phyloP scores from a whole-genome alignment of 1,140 invertebrate species.

The Nebria ingens region DNA sequence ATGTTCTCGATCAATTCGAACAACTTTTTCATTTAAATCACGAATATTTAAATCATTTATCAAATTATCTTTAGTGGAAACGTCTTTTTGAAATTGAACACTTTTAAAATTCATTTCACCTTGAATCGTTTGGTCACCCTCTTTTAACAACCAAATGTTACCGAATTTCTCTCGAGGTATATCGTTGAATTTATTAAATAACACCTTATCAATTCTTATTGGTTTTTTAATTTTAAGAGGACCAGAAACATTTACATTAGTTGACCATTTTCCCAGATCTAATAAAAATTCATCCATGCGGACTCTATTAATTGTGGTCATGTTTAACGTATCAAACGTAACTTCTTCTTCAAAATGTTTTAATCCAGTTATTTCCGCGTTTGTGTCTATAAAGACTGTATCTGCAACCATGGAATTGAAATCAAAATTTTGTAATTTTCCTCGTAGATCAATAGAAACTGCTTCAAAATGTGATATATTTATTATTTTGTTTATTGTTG shows the following conservation, averaged over 20 bases:
- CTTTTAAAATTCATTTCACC: conserved; percentile 30
- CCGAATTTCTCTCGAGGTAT: conserved; percentile 20
- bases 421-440: conserved; percentile 18
- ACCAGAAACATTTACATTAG: neutral
- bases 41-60: conserved; percentile 33
- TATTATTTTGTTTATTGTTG: neutral
- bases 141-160: conserved; percentile 26
- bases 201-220: conserved; percentile 13
- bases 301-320: neutral
- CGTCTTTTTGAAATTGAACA: conserved; percentile 23
- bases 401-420: conserved; percentile 20
- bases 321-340: conserved; percentile 18
- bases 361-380: conserved; percentile 17
- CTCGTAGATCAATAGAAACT: conserved; percentile 15
- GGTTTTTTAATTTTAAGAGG: conserved; percentile 23
- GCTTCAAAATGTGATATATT: conserved; percentile 12
- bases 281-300: conserved; percentile 13
- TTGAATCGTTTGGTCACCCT: conserved; percentile 17
- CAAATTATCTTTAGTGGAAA: conserved; percentile 22
- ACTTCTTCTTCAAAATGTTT: conserved; percentile 24
- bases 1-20: conserved; percentile 32
- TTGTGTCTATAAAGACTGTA: conserved; percentile 15
- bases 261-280: neutral
- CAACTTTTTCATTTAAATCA: conserved; percentile 28
- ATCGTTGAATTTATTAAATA: conserved; percentile 11